phyloP scores from a whole-genome alignment of 1,140 invertebrate species.

The Pogonus chalceus region DNA sequence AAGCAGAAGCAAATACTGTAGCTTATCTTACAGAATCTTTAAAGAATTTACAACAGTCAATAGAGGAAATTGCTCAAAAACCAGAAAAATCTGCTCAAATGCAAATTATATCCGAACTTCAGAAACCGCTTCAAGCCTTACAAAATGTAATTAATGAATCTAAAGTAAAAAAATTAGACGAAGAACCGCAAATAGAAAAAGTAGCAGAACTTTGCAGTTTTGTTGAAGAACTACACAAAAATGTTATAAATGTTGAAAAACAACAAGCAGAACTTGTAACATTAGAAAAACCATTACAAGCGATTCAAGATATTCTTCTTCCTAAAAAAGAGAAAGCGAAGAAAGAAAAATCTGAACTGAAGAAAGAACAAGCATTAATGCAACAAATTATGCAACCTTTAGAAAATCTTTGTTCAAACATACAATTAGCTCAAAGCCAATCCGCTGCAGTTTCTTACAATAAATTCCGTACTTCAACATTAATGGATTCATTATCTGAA shows the following conservation, averaged over 20 bases:
- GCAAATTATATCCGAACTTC: constrained; percentile 18
- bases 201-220: constrained; percentile 20
- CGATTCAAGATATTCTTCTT: constrained; percentile 16
- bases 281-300: constrained; percentile 21
- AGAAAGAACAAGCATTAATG: constrained; percentile 23
- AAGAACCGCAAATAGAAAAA: constrained; percentile 17
- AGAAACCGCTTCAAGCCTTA: constrained; percentile 23
- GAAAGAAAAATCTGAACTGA: constrained; percentile 15
- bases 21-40: constrained; percentile 13
- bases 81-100: constrained; percentile 12
- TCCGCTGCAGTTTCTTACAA: not conserved
- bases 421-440: not conserved
- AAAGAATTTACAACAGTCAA: constrained; percentile 18
- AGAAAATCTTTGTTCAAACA: constrained; percentile 18
- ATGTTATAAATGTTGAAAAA: constrained; percentile 11
- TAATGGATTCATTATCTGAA: not conserved
- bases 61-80: constrained; percentile 27
- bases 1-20: not conserved
- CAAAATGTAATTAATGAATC: constrained; percentile 13
- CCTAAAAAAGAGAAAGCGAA: constrained; percentile 14
- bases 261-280: constrained; percentile 13
- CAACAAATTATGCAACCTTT: constrained; percentile 25
- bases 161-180: constrained; percentile 9
- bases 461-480: not conserved
- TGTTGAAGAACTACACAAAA: constrained; percentile 14